Conservation (phyloP, 2,797 vertebrate genomes). For the Chloroceryle amazona region DNA sequence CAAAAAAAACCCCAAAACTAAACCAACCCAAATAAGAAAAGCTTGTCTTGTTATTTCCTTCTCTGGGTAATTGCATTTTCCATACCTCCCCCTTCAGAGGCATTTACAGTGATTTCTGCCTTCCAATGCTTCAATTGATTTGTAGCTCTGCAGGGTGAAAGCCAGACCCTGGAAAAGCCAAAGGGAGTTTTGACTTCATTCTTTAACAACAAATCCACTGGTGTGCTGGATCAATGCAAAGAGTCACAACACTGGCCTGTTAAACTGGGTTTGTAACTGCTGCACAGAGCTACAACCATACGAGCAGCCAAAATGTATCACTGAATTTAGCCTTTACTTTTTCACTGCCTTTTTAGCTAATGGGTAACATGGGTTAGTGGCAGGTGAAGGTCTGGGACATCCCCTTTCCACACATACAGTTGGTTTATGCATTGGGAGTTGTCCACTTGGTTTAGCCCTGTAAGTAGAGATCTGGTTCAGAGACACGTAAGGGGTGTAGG, state of each 20-base stretch:
- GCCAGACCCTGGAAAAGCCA: conserved; percentile 56
- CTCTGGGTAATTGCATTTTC: conserved; percentile 43
- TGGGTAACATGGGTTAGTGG: accelerated
- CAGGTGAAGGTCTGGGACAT: not conserved
- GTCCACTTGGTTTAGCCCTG: not conserved
- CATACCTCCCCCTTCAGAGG: conserved; percentile 23
- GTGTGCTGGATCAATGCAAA: conserved; percentile 57
- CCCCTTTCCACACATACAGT: not conserved
- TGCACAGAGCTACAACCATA: not conserved
- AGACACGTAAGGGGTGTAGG: not conserved
- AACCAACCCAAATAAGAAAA: not conserved
- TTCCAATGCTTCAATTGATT: conserved; percentile 58
- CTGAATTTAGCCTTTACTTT: conserved; percentile 1
- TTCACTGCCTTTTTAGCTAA: not conserved
- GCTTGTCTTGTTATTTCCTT: conserved; percentile 21
- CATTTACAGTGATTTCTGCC: conserved; percentile 50
- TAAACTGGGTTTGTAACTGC: conserved; percentile 63
- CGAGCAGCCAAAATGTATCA: not conserved
- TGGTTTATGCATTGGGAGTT: not conserved
- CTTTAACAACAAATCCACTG: conserved; percentile 63
- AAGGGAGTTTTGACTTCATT: conserved; percentile 68
- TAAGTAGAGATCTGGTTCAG: not conserved
- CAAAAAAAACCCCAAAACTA: not conserved
- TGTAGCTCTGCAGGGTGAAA: conserved; percentile 60
- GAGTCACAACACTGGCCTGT: conserved; percentile 46